phyloP scores from a whole-genome alignment of 2,888 invertebrate genomes.

The Ophion ellenae region DNA sequence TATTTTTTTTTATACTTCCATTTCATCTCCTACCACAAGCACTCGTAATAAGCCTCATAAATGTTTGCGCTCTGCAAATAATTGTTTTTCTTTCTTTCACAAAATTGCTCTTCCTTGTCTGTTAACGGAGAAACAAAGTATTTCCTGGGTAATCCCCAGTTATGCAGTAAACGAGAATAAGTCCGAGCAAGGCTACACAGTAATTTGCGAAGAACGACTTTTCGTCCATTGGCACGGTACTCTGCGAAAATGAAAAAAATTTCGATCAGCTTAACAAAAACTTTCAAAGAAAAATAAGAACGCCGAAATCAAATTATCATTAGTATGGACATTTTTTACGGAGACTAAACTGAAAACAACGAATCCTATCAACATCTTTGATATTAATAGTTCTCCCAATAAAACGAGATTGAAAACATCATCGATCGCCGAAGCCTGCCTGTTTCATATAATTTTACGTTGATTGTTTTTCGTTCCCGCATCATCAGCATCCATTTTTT shows the following conservation, averaged over 20 bases:
- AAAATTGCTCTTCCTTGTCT: background rate
- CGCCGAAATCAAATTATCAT: background rate
- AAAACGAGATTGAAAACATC: constrained; percentile 53
- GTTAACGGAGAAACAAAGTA: background rate
- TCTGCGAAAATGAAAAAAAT: background rate
- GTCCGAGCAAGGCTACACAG: constrained; percentile 50
- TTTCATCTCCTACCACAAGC: constrained; percentile 86
- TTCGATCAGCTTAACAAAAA: background rate
- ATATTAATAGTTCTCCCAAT: constrained; percentile 57
- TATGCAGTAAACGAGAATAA: constrained; percentile 69
- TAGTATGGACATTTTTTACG: constrained; percentile 17
- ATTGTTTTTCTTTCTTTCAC: background rate
- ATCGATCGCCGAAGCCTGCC: constrained; percentile 49
- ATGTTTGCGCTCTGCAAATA: constrained; percentile 82
- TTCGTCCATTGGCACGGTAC: background rate
- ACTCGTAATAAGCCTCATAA: constrained; percentile 84
- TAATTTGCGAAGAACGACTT: constrained; percentile 53
- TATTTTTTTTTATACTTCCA: constrained; percentile 82
- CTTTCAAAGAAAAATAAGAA: background rate
- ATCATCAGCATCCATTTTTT: background rate
- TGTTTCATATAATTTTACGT: constrained; percentile 5
- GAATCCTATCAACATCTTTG: constrained; percentile 56
- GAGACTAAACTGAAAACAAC: constrained; percentile 55
- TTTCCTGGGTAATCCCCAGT: constrained; percentile 64
- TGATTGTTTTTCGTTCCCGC: background rate